Evolutionary conservation across 2,888 invertebrate species (phyloP).

Genomic region (Plebejus melissa): DNA sequence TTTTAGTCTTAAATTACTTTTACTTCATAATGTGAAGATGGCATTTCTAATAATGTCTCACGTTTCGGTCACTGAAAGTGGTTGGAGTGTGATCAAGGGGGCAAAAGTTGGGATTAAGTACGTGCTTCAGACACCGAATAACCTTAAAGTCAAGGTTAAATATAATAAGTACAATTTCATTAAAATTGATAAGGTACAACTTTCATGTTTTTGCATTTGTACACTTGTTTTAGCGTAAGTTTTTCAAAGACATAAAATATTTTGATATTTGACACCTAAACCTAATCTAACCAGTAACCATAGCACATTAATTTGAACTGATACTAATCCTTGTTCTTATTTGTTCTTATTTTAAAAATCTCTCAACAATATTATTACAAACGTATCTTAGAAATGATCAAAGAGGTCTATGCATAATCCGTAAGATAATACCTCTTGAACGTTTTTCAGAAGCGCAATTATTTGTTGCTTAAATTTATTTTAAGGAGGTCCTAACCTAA

Average conservation of each 20-base stretch:
- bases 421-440: background rate
- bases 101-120: background rate
- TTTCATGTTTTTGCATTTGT: no score
- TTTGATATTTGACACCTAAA: background rate
- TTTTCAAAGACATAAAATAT: no score
- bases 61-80: background rate
- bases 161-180: background rate
- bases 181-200: background rate
- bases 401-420: background rate
- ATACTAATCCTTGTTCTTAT: no score
- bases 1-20: background rate
- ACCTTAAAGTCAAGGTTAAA: background rate
- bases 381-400: background rate
- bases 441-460: background rate
- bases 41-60: background rate
- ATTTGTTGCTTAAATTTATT: conserved; percentile 7
- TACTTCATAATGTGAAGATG: background rate
- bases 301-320: no score
- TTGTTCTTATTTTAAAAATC: background rate
- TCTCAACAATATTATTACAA: background rate
- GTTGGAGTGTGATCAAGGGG: background rate
- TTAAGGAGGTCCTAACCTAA: background rate
- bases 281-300: no score
- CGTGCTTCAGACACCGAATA: conserved; percentile 1
- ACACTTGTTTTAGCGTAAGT: no score